These are phyloP conservation scores for Danio aesculapii DNA, from an alignment of 2,797 vertebrate genomes.

Conservation along the genomic window DNA sequence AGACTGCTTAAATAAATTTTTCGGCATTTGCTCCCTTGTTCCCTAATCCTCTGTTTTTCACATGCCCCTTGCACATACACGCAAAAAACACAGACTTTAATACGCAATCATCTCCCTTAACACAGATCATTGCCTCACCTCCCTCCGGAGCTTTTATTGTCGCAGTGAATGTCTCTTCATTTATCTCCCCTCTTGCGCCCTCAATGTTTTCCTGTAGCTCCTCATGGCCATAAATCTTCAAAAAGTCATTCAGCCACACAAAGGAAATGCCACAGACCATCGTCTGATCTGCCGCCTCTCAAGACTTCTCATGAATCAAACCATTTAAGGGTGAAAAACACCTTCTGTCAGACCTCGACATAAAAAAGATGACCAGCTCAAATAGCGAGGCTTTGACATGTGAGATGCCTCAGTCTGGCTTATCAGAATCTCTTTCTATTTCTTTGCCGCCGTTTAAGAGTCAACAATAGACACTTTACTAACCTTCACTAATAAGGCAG, in stretches of 20 bases:
- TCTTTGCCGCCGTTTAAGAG: neutral
- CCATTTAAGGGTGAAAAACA: constrained; percentile 45
- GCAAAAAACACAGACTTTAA: constrained; percentile 24
- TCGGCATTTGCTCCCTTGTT: neutral
- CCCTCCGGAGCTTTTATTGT: constrained; percentile 43
- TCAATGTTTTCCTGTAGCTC: constrained; percentile 35
- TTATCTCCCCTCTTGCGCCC: constrained; percentile 36
- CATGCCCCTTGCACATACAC: neutral
- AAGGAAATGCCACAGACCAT: constrained; percentile 57
- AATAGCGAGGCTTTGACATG: neutral
- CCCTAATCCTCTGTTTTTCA: constrained; percentile 1
- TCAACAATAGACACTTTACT: neutral
- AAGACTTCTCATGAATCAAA: constrained; percentile 51
- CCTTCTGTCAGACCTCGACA: constrained; percentile 40
- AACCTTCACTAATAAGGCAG: constrained; percentile 20
- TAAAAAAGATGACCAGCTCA: neutral
- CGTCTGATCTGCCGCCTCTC: constrained; percentile 22
- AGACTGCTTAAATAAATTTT: neutral
- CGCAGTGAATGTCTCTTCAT: constrained; percentile 40
- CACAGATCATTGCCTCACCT: constrained; percentile 43
- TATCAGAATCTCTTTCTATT: neutral
- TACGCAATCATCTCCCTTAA: constrained; percentile 14
- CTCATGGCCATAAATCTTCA: constrained; percentile 51
- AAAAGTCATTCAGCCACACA: constrained; percentile 54
- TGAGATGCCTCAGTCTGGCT: neutral